These are phyloP conservation scores for Empis livida DNA, from an alignment of 2,888 invertebrate genomes.

Conservation along the genomic window DNA sequence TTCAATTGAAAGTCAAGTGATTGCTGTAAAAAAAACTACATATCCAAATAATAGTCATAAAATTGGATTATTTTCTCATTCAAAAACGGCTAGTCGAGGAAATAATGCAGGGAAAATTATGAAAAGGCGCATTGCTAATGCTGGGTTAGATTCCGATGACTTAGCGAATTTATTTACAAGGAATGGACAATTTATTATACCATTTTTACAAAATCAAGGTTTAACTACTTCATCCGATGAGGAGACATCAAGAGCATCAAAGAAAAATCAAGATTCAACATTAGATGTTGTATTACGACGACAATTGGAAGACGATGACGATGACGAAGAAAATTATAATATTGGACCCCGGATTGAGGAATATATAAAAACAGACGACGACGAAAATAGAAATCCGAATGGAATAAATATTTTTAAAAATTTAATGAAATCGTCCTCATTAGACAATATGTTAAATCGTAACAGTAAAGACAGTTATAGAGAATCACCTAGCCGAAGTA, in stretches of 20 bases:
- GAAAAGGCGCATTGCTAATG: conserved; percentile 27
- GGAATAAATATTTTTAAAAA: conserved; percentile 22
- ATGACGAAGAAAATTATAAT: too few relatives aligned
- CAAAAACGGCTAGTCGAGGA: conserved; percentile 20
- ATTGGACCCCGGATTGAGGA: conserved; percentile 21
- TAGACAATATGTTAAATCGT: conserved; percentile 23
- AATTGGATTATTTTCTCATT: conserved; percentile 29
- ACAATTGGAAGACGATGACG: conserved; percentile 24
- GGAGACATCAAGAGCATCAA: conserved; percentile 31
- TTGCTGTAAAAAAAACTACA: conserved; percentile 34
- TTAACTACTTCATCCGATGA: conserved; percentile 35
- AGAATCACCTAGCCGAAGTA: conserved; percentile 15
- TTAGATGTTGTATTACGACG: conserved; percentile 32
- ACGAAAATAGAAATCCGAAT: conserved; percentile 15
- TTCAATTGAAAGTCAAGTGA: conserved; percentile 66
- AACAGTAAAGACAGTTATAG: conserved; percentile 13
- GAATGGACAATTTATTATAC: conserved; percentile 32
- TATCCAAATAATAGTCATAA: conserved; percentile 32
- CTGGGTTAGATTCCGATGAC: conserved; percentile 28
- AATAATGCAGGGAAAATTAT: conserved; percentile 17
- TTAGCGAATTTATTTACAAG: conserved; percentile 19
- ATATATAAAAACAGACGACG: conserved; percentile 15
- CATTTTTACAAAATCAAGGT: conserved; percentile 34
- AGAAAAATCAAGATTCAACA: conserved; percentile 33
- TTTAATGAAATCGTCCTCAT: conserved; percentile 19